Conservation (phyloP, 2,797 vertebrate genomes). For the Geotrypetes seraphini region DNA sequence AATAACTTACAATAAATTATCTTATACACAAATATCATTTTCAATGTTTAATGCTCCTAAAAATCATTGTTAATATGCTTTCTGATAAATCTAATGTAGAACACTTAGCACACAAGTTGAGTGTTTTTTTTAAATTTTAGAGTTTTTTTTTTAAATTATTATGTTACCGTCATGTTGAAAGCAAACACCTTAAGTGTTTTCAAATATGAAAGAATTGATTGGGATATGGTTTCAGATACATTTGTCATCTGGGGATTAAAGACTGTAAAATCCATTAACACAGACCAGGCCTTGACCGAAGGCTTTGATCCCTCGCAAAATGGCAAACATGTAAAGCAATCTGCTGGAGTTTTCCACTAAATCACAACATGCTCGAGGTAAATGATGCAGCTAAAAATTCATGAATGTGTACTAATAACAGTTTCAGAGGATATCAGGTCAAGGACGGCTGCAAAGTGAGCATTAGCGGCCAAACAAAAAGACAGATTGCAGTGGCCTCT, state of each 20-base stretch:
- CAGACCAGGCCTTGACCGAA: constrained; percentile 1
- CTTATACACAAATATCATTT: no score
- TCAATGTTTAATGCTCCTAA: no score
- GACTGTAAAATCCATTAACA: not conserved
- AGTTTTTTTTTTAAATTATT: fast-evolving
- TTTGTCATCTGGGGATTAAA: constrained; percentile 1
- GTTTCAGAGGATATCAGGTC: not conserved
- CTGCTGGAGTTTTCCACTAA: not conserved
- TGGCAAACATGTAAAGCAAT: not conserved
- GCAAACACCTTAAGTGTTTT: not conserved
- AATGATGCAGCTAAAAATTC: not conserved
- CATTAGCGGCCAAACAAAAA: not conserved
- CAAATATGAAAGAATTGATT: not conserved
- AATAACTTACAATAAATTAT: no score
- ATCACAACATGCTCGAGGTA: not conserved
- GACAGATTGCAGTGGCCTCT: not conserved
- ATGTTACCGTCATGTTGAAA: not conserved
- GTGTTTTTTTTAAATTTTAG: no score
- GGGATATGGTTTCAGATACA: not conserved
- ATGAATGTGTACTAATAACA: not conserved
- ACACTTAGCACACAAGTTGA: no score
- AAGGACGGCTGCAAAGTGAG: not conserved
- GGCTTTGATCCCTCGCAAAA: not conserved
- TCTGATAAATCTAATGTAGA: no score
- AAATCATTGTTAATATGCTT: no score